Percentiles rank a stretch among this genome's conserved stretches.
phyloP scores from a whole-genome alignment of 2,113 vertebrate genomes.

The Haliaeetus leucogaster region DNA sequence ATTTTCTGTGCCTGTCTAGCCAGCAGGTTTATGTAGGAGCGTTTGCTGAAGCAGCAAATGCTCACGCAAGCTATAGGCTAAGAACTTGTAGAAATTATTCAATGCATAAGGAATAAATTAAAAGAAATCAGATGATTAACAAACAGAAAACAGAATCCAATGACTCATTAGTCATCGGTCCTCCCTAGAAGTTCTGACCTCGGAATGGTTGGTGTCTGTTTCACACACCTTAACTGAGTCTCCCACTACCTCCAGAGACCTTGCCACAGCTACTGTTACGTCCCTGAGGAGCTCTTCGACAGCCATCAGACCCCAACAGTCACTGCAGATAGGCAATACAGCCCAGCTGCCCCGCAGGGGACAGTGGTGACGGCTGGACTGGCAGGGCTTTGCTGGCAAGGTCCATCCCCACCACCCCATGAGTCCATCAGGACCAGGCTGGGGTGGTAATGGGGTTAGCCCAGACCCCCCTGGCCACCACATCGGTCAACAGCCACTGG shows the following conservation, averaged over 20 bases:
- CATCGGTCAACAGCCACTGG: accelerated
- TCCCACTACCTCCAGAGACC: background rate
- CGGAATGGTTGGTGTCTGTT: background rate
- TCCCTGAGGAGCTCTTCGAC: background rate
- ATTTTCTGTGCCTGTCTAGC: background rate
- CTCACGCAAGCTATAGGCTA: background rate
- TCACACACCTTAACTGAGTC: background rate
- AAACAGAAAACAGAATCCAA: background rate
- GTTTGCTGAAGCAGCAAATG: background rate
- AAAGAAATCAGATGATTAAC: background rate
- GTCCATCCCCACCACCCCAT: background rate
- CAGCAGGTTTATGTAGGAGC: background rate
- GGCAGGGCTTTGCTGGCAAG: background rate
- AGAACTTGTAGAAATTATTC: background rate
- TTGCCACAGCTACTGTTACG: background rate
- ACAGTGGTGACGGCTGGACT: accelerated
- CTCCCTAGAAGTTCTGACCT: background rate
- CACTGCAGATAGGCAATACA: background rate
- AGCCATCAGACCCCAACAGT: background rate
- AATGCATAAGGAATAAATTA: background rate
- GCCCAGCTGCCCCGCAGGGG: background rate
- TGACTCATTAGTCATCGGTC: background rate
- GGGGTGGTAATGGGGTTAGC: background rate
- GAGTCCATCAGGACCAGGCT: background rate
- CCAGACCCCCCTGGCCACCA: background rate